Percentiles rank a stretch among this genome's conserved stretches.
Conservation (phyloP, 2,113 vertebrate genomes). For the Nothocercus nigrocapillus region DNA sequence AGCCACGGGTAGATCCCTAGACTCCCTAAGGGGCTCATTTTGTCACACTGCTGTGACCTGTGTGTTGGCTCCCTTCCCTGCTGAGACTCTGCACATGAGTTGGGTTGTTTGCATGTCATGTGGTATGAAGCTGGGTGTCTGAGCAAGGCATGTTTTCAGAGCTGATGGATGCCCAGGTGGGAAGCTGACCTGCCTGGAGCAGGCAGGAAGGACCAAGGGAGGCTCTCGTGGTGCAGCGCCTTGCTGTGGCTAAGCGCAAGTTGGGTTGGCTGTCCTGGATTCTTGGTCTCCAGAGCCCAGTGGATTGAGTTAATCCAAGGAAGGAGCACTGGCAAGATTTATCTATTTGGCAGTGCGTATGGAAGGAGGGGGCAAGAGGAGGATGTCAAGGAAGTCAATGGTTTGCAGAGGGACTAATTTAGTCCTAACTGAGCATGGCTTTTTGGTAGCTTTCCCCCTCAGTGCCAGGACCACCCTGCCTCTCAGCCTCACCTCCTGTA, state of each 20-base stretch:
- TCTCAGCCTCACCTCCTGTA: background rate
- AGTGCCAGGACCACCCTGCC: background rate
- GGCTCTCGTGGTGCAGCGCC: background rate
- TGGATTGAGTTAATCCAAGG: constrained; percentile 33
- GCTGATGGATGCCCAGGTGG: background rate
- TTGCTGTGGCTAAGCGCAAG: background rate
- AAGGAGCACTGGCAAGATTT: constrained; percentile 20
- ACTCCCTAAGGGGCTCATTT: background rate
- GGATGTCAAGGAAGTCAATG: background rate
- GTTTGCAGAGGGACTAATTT: background rate
- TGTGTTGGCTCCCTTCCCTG: background rate
- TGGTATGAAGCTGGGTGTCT: background rate
- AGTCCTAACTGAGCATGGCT: background rate
- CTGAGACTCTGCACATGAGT: background rate
- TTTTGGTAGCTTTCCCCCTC: constrained; percentile 33
- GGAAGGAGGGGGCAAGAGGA: background rate
- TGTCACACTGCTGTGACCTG: background rate
- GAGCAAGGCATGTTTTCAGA: background rate
- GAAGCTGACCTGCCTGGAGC: background rate
- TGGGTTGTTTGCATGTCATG: background rate
- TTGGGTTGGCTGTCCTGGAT: background rate
- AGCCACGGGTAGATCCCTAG: background rate
- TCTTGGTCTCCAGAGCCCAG: background rate
- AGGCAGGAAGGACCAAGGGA: background rate
- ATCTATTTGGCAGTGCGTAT: background rate